These are phyloP conservation scores for Florisuga fusca DNA, from an alignment of 2,797 vertebrate species.

Conservation along the genomic window DNA sequence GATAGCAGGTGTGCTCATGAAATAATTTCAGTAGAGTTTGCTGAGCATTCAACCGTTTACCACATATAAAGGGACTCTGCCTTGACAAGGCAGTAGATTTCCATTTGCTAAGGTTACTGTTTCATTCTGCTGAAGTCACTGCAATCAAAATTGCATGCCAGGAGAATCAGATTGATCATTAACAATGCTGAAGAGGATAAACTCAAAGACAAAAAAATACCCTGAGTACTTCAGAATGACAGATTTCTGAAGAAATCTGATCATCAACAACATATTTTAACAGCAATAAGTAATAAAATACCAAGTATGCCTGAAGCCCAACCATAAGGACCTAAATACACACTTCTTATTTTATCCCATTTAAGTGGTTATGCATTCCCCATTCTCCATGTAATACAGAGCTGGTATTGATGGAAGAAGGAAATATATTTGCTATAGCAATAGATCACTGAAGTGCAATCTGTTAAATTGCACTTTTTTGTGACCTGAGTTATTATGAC, in stretches of 20 bases:
- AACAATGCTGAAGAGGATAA: not conserved
- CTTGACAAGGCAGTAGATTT: conserved; percentile 8
- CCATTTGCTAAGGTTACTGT: not conserved
- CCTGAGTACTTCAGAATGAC: not conserved
- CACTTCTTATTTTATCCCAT: not conserved
- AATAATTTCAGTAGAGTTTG: not conserved
- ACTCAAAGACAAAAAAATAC: not conserved
- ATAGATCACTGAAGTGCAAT: not conserved
- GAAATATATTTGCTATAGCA: not conserved
- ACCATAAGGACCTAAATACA: not conserved
- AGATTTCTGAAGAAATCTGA: not conserved
- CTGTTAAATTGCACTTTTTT: not conserved
- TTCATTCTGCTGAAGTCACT: conserved; percentile 9
- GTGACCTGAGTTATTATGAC: not conserved
- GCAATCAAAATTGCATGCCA: conserved; percentile 20
- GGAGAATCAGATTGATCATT: conserved; percentile 14
- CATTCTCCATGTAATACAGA: not conserved
- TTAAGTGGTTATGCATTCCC: not conserved
- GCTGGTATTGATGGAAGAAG: not conserved
- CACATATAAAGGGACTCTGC: not conserved
- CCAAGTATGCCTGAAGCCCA: not conserved
- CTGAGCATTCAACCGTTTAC: not conserved
- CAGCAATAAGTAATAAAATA: not conserved
- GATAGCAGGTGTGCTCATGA: not conserved
- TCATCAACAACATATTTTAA: not conserved